Evolutionary conservation across 2,113 vertebrate genomes (phyloP).

Genomic region (Zosterops pallidus): DNA sequence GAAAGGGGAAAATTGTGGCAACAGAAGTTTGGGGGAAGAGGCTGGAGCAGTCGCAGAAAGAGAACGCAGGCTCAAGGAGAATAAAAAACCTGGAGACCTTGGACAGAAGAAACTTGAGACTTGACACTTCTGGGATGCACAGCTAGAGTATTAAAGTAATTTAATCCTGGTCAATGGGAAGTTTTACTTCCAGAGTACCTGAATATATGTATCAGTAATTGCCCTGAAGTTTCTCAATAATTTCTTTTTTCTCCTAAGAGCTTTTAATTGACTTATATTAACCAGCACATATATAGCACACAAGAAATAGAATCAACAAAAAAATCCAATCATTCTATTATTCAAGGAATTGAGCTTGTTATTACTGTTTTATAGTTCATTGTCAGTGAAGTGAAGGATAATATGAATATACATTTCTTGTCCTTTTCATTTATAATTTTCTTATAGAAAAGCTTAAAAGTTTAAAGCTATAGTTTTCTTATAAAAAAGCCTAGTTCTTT

Average conservation of each 20-base stretch:
- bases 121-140: background rate
- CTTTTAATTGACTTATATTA: background rate
- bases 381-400: background rate
- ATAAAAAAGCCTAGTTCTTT: background rate
- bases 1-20: background rate
- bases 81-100: background rate
- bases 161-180: background rate
- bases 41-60: background rate
- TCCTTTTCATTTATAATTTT: background rate
- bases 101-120: background rate
- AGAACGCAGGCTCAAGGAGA: background rate
- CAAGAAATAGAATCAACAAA: background rate
- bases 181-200: background rate
- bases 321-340: background rate
- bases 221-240: background rate
- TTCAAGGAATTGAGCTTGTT: background rate
- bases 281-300: background rate
- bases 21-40: background rate
- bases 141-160: background rate
- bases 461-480: background rate
- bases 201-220: background rate
- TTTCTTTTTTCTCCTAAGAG: background rate
- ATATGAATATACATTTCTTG: rapidly evolving
- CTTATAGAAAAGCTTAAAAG: background rate
- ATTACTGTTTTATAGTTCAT: background rate